Evolutionary conservation across 1,140 invertebrate genomes (phyloP).

Genomic region (Reticulitermes speratus): DNA sequence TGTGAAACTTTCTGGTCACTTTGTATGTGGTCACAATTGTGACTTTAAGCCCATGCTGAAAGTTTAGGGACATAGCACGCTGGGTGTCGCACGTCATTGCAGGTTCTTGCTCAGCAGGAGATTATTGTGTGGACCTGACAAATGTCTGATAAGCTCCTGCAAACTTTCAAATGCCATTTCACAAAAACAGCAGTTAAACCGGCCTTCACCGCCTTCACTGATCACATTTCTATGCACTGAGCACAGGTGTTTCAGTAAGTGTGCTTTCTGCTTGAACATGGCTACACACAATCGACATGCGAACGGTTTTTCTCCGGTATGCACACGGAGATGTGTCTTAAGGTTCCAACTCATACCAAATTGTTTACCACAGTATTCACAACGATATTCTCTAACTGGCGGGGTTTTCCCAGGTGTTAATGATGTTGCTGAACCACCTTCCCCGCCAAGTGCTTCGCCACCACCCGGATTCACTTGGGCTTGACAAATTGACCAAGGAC

Average conservation of each 20-base stretch:
- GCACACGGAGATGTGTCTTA: constrained; percentile 79
- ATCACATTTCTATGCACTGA: constrained; percentile 83
- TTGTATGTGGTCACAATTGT: background rate
- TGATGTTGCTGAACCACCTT: constrained; percentile 17
- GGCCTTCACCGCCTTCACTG: constrained; percentile 64
- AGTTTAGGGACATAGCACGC: background rate
- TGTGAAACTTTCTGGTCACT: no score
- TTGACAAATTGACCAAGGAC: constrained; percentile 66
- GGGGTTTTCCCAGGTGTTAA: constrained; percentile 38
- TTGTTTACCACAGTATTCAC: constrained; percentile 84
- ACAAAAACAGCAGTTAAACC: constrained; percentile 84
- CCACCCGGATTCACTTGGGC: constrained; percentile 53
- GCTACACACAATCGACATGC: constrained; percentile 82
- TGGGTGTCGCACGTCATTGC: constrained; percentile 45
- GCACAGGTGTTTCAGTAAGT: constrained; percentile 79
- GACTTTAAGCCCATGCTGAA: background rate
- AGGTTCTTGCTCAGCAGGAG: constrained; percentile 81
- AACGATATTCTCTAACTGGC: constrained; percentile 76
- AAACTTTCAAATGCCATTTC: constrained; percentile 77
- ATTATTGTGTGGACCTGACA: constrained; percentile 83
- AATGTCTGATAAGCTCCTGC: constrained; percentile 78
- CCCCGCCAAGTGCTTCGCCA: constrained; percentile 29
- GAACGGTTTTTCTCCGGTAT: constrained; percentile 84
- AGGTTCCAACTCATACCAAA: constrained; percentile 89
- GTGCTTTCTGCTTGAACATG: constrained; percentile 87